Evolutionary conservation across 2,888 invertebrate species (phyloP).

Genomic region (Harpalus rufipes): DNA sequence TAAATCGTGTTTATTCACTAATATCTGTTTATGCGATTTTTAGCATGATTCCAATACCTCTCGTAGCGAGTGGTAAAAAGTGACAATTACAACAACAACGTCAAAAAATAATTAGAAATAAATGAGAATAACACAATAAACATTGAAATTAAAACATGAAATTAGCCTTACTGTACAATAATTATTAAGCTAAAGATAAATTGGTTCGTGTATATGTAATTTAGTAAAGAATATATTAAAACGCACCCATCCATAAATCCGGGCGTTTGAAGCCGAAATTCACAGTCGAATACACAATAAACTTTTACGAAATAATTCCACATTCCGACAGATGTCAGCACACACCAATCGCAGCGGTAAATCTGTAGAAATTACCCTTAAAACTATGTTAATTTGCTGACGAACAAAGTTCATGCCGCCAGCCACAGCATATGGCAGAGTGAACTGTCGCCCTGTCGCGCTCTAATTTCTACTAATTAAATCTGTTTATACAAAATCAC

Average conservation of each 20-base stretch:
- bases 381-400: slow-evolving; percentile 48
- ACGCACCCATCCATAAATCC: slow-evolving; percentile 14
- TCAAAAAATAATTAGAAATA: too few species aligned
- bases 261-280: slow-evolving; percentile 2
- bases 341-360: slow-evolving; percentile 31
- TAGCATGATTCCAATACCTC: too few species aligned
- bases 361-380: slow-evolving; percentile 44
- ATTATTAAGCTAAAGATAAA: not conserved
- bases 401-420: slow-evolving; percentile 36
- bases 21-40: too few species aligned
- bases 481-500: slow-evolving; percentile 42
- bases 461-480: slow-evolving; percentile 47
- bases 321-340: slow-evolving; percentile 45
- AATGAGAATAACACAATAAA: too few species aligned
- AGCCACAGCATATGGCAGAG: slow-evolving; percentile 13
- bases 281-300: slow-evolving; percentile 29
- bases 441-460: slow-evolving; percentile 28
- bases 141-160: too few species aligned
- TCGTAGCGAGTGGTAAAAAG: too few species aligned
- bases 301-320: slow-evolving; percentile 32
- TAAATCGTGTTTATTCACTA: too few species aligned
- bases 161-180: too few species aligned
- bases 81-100: too few species aligned
- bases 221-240: slow-evolving; percentile 3
- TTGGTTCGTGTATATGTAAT: not conserved